Evolutionary conservation across 2,888 invertebrate species (phyloP).

Genomic region (Mythimna pallens): DNA sequence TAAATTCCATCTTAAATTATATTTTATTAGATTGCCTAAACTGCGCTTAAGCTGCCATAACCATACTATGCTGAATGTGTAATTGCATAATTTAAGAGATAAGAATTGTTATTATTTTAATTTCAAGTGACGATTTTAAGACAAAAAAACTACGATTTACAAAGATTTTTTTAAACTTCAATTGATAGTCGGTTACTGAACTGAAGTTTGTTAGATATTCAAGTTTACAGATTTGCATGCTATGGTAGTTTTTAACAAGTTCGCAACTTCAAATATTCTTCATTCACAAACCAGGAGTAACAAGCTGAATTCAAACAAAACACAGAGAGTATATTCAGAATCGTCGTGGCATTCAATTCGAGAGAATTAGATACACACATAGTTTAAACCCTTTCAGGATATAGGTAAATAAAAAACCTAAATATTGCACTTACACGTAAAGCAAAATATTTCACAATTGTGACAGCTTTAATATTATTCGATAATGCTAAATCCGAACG

Average conservation of each 20-base stretch:
- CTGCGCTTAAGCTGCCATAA: neutral
- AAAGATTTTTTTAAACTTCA: too few relatives aligned
- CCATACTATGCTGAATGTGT: neutral
- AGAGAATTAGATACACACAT: neutral
- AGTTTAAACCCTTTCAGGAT: neutral
- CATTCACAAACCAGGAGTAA: neutral
- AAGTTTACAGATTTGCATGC: neutral
- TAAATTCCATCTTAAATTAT: slow-evolving; percentile 18
- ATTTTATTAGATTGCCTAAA: slow-evolving; percentile 22
- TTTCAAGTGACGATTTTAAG: neutral
- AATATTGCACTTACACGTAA: neutral
- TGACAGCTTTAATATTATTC: slow-evolving; percentile 11
- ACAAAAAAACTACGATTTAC: too few relatives aligned
- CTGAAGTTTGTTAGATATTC: neutral
- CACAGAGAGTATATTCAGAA: neutral
- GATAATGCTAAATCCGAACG: neutral
- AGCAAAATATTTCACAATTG: slow-evolving; percentile 1
- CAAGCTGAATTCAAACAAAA: neutral
- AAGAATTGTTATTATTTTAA: neutral
- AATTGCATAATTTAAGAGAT: neutral
- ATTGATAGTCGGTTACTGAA: too few relatives aligned
- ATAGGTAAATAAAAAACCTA: neutral
- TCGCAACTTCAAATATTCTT: neutral
- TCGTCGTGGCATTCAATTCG: neutral
- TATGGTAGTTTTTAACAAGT: too few relatives aligned